phyloP scores from a whole-genome alignment of 2,797 vertebrate species.

The Cichlasoma orientale region DNA sequence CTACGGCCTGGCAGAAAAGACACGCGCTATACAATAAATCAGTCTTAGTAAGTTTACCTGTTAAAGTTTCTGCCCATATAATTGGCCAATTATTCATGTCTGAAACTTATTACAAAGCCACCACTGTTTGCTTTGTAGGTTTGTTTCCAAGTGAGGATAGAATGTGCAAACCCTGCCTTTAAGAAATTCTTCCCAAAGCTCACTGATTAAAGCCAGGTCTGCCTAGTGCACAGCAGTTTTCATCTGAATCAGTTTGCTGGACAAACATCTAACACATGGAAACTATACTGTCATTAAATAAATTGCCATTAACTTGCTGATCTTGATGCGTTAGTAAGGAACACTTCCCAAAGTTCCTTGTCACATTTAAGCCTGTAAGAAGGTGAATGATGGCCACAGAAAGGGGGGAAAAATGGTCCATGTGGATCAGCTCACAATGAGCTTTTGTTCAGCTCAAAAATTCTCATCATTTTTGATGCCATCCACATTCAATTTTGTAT shows the following conservation, averaged over 20 bases:
- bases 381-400: background rate
- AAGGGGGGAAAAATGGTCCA: background rate
- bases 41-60: slow-evolving; percentile 3
- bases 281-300: background rate
- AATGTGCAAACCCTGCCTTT: background rate
- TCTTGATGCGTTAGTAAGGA: background rate
- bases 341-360: background rate
- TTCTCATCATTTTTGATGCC: background rate
- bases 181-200: slow-evolving; percentile 10
- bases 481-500: background rate
- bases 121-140: slow-evolving; percentile 21
- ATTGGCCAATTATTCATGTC: slow-evolving; percentile 13
- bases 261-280: background rate
- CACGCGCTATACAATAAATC: background rate
- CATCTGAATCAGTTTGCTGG: background rate
- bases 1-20: slow-evolving; percentile 3
- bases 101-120: slow-evolving; percentile 22
- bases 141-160: slow-evolving; percentile 20
- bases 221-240: background rate
- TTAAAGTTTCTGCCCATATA: slow-evolving; percentile 21
- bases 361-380: background rate
- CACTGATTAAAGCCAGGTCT: background rate
- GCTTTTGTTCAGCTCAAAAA: background rate
- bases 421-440: background rate
- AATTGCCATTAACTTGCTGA: background rate